Percentiles rank a stretch among this genome's conserved stretches.
Conservation (phyloP, 2,888 invertebrate genomes). For the Tricholauxania praeusta region DNA sequence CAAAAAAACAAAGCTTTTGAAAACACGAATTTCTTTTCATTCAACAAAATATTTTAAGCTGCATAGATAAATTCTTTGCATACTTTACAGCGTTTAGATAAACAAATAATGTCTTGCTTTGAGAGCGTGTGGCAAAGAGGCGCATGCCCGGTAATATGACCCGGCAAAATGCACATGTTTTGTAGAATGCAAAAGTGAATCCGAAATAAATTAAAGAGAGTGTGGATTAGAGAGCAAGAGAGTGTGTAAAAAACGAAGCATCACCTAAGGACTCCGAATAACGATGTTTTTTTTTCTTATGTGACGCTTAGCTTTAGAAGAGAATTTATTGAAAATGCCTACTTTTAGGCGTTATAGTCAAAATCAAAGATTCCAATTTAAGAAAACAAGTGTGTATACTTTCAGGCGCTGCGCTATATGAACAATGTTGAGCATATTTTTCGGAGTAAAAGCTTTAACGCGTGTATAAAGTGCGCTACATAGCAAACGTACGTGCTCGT, state of each 20-base stretch:
- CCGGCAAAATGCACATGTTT: slow-evolving; percentile 23
- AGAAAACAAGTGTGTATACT: background rate
- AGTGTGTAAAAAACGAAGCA: background rate
- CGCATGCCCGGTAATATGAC: background rate
- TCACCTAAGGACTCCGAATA: background rate
- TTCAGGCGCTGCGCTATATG: background rate
- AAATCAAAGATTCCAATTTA: background rate
- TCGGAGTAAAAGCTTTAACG: slow-evolving; percentile 14
- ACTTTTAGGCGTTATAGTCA: background rate
- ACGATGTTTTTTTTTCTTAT: too few relatives aligned
- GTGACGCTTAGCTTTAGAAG: too few relatives aligned
- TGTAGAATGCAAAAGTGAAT: background rate
- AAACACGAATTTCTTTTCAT: slow-evolving; percentile 18
- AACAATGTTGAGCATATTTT: background rate
- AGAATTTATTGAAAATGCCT: too few relatives aligned
- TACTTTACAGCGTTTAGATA: slow-evolving; percentile 14
- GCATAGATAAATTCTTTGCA: slow-evolving; percentile 22
- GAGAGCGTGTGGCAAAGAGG: background rate
- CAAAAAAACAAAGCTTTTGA: background rate
- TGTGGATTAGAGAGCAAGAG: background rate
- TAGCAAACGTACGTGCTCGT: background rate
- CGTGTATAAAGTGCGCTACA: background rate
- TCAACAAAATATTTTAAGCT: background rate
- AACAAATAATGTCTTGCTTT: background rate
- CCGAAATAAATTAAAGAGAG: background rate